Conservation (phyloP, 2,113 vertebrate species). For the rabbit (Oryctolagus cuniculus) region DNA sequence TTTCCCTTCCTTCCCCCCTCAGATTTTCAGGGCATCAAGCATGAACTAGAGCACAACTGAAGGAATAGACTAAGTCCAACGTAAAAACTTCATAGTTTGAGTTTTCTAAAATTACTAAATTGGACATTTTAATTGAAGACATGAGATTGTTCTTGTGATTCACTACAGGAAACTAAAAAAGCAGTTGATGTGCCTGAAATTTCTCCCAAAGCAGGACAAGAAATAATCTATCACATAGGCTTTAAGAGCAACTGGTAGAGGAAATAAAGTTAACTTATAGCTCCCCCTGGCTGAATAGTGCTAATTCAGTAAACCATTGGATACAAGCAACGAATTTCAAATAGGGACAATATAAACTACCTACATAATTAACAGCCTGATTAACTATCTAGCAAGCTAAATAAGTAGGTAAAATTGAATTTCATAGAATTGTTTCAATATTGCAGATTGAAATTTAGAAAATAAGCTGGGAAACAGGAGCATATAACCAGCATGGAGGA, state of each 20-base stretch:
- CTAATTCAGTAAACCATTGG: background rate
- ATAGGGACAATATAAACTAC: background rate
- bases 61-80: background rate
- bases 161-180: conserved; percentile 23
- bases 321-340: background rate
- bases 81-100: background rate
- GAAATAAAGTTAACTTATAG: background rate
- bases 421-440: background rate
- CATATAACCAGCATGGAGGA: background rate
- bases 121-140: conserved; percentile 64
- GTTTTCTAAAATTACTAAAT: conserved; percentile 22
- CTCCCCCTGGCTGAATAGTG: background rate
- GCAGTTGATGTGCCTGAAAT: conserved; percentile 31
- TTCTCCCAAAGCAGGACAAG: conserved; percentile 4
- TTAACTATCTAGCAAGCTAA: background rate
- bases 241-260: background rate
- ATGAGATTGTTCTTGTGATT: background rate
- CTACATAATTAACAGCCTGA: background rate
- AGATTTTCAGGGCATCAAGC: background rate
- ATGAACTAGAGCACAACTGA: background rate
- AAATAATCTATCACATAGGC: background rate
- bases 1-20: background rate
- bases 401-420: background rate
- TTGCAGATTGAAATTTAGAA: background rate
- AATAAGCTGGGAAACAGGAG: background rate